Conservation (phyloP, 2,888 invertebrate genomes). For the Malacosoma neustria region DNA sequence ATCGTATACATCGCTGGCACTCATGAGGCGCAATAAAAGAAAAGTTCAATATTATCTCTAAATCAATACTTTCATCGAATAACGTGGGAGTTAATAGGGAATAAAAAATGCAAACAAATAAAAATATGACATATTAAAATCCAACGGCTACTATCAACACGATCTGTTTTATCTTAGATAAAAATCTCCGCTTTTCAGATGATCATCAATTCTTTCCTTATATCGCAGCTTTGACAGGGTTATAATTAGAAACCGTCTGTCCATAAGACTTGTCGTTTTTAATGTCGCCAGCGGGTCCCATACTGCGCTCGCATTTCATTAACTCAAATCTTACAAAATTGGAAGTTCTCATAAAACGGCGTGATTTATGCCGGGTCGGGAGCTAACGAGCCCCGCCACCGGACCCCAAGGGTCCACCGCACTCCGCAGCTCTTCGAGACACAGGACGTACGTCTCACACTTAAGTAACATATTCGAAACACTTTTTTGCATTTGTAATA, state of each 20-base stretch:
- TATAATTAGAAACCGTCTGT: slow-evolving; percentile 73
- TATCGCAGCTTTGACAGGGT: slow-evolving; percentile 70
- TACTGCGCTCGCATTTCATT: slow-evolving; percentile 74
- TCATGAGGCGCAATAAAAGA: not conserved
- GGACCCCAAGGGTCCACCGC: slow-evolving; percentile 25
- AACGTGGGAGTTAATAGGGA: not conserved
- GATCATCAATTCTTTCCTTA: slow-evolving; percentile 69
- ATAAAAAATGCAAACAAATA: slow-evolving; percentile 18
- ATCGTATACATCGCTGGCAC: not conserved
- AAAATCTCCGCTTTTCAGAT: slow-evolving; percentile 53
- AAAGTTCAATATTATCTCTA: not conserved
- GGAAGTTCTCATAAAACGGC: slow-evolving; percentile 66
- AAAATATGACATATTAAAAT: slow-evolving; percentile 48
- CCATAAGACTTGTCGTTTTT: slow-evolving; percentile 69
- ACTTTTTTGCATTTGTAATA: slow-evolving; percentile 1
- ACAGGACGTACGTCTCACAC: slow-evolving; percentile 2
- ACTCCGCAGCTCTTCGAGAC: slow-evolving; percentile 4
- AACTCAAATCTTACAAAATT: slow-evolving; percentile 62
- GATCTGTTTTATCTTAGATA: slow-evolving; percentile 57
- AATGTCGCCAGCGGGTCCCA: slow-evolving; percentile 72
- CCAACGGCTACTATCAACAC: slow-evolving; percentile 50
- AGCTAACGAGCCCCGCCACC: slow-evolving; percentile 64
- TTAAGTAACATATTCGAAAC: slow-evolving; percentile 7
- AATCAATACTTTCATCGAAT: not conserved
- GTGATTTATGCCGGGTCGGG: slow-evolving; percentile 70